Evolutionary conservation across 2,113 vertebrate genomes (phyloP).

Genomic region (Lasiurus cinereus): DNA sequence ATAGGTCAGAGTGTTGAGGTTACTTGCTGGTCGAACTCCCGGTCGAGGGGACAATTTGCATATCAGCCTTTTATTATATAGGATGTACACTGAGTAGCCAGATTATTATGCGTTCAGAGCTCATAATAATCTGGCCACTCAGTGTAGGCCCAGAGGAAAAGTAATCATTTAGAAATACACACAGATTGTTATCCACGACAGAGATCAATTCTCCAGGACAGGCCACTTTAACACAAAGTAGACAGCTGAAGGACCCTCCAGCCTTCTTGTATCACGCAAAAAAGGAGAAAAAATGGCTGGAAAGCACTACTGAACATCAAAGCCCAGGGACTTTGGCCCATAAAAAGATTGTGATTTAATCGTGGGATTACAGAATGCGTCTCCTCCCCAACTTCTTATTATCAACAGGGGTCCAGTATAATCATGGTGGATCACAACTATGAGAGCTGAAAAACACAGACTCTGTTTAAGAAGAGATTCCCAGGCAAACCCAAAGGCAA

Average conservation of each 20-base stretch:
- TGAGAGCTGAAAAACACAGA: neutral
- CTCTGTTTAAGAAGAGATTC: neutral
- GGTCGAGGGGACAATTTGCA: too few species aligned
- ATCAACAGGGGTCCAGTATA: neutral
- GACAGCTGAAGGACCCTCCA: neutral
- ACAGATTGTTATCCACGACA: neutral
- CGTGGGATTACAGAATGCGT: neutral
- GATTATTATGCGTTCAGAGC: too few species aligned
- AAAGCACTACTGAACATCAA: neutral
- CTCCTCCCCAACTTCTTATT: neutral
- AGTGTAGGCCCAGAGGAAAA: neutral
- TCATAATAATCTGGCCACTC: too few species aligned
- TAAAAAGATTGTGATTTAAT: neutral
- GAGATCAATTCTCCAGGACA: neutral
- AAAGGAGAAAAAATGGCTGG: neutral
- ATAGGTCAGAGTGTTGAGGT: neutral
- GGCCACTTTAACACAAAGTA: neutral
- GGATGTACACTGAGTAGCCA: too few species aligned
- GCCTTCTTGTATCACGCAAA: neutral
- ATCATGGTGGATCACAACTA: neutral
- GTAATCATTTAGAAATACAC: neutral
- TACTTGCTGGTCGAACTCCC: neutral
- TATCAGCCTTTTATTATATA: too few species aligned
- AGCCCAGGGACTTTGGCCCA: neutral
- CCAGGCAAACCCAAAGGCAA: conserved; percentile 15